A percentile compares a stretch with the other conserved stretches of the same genome.
These are phyloP conservation scores for Heloderma charlesbogerti DNA, from an alignment of 2,113 vertebrate genomes.

Conservation along the genomic window DNA sequence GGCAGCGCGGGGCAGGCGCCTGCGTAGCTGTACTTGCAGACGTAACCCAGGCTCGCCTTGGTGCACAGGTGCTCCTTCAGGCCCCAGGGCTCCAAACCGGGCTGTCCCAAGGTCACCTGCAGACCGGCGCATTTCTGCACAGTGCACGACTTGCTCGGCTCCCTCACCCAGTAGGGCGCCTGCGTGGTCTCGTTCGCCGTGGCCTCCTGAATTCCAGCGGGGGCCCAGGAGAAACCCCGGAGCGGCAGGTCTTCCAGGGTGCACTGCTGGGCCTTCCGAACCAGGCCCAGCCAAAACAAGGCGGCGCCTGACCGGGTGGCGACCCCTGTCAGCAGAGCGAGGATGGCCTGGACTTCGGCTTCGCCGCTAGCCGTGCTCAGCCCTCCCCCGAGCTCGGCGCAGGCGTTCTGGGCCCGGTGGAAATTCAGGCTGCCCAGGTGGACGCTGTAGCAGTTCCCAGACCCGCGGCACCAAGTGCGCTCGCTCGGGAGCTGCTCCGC, in stretches of 20 bases:
- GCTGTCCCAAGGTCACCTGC: slow-evolving; percentile 32
- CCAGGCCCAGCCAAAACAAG: slow-evolving; percentile 73
- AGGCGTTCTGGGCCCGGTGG: slow-evolving; percentile 57
- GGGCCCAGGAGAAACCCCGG: slow-evolving; percentile 76
- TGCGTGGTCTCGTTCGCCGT: slow-evolving; percentile 29
- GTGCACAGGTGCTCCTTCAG: slow-evolving; percentile 71
- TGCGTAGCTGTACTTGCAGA: slow-evolving; percentile 73
- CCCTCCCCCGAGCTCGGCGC: slow-evolving; percentile 48
- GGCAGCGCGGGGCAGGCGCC: slow-evolving; percentile 63
- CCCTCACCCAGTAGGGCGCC: slow-evolving; percentile 61
- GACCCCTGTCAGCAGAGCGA: slow-evolving; percentile 47
- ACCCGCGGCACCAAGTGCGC: slow-evolving; percentile 55
- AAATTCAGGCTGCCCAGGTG: slow-evolving; percentile 61
- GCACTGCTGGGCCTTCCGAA: slow-evolving; percentile 56
- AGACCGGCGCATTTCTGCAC: slow-evolving; percentile 68
- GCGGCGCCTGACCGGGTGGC: slow-evolving; percentile 2
- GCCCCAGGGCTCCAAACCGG: slow-evolving; percentile 50
- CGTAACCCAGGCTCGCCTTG: slow-evolving; percentile 54
- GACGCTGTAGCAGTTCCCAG: slow-evolving; percentile 73
- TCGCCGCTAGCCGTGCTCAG: slow-evolving; percentile 64
- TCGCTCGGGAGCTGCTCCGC: slow-evolving; percentile 10
- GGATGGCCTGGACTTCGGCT: slow-evolving; percentile 53
- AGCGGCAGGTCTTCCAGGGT: slow-evolving; percentile 61
- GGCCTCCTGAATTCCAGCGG: neutral
- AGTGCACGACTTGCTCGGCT: slow-evolving; percentile 68